Base-by-base conservation (phyloP, 1,140 invertebrate species). In the Dreissena rostriformis region DNA sequence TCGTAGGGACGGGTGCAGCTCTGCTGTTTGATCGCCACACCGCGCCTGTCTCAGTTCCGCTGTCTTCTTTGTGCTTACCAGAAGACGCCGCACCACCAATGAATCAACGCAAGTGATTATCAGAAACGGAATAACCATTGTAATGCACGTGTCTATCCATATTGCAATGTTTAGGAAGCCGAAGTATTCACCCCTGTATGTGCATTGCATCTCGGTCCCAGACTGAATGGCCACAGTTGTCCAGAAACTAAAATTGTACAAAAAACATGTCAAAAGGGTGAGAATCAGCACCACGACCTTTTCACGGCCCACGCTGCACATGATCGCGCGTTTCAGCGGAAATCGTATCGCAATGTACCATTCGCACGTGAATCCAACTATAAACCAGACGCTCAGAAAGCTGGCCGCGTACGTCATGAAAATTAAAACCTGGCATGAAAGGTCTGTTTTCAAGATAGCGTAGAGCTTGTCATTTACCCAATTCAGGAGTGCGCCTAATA, bases 61-160 rank as follows among this genome's bases (percentile, higher is more conserved):
- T 61, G 7, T n/a, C n/a, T n/a, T n/a, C n/a, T n/a, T n/a, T n/a
- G n/a, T n/a, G n/a, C 67, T 67, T 68, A 22, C 29, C 8, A 79
- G 53, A 2, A 81, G 55, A 57, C 55, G 28, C 15, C 55, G 22
- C n/a, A 81, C 14, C 10, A 81, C 78, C 8, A 71, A 15, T 0
- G 78, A 29, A 61, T 95, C 95, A 94, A 95, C 95, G 63, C 94
- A 90, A 68, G 95, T 90, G 75, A 95, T 95, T 14, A 95, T 88
- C 0, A 94, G 89, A 2, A 95, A 87, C 0, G 95, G 95, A 0
- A 93, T 89, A 39, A 95, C 92, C 4, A 95, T 90, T 22, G 95
- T 95, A 0, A 93, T 90, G 52, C 95, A 90, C 71, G 93, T 95
- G 88, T 95, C 95, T 26, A 95, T 87, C 55, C 95, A 94, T 84